A percentile compares a stretch with the other conserved stretches of the same genome.
Evolutionary conservation across 2,888 invertebrate genomes (phyloP).

Genomic region (Drosophila mimica): DNA sequence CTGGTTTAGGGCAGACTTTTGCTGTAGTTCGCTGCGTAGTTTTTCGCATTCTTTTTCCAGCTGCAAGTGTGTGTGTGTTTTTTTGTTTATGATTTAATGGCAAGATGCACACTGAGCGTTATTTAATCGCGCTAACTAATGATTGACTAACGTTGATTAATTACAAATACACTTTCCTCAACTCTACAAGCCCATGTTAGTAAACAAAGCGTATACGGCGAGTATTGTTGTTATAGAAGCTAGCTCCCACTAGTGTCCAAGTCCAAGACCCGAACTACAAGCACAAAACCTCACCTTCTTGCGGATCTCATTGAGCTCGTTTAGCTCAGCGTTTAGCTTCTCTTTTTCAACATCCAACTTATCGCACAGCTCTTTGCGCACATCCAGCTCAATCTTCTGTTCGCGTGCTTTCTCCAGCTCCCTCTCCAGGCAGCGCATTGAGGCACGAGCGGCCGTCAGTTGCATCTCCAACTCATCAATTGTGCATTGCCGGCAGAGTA

Average conservation of each 20-base stretch:
- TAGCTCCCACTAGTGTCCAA: neutral
- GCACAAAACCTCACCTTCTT: slow-evolving; percentile 67
- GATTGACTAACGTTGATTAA: neutral
- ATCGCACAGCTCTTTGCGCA: slow-evolving; percentile 87
- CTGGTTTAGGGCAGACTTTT: slow-evolving; percentile 68
- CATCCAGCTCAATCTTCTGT: slow-evolving; percentile 87
- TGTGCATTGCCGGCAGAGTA: slow-evolving; percentile 86
- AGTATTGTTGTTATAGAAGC: no score
- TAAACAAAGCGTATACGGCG: slow-evolving; percentile 13
- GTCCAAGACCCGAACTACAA: neutral
- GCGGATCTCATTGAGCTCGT: slow-evolving; percentile 85
- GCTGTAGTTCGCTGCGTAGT: slow-evolving; percentile 82
- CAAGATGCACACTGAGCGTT: neutral
- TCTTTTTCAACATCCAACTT: slow-evolving; percentile 89
- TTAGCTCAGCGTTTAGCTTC: slow-evolving; percentile 86
- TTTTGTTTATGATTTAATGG: neutral
- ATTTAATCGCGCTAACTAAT: slow-evolving; percentile 1
- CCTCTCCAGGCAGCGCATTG: slow-evolving; percentile 86
- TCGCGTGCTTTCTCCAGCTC: slow-evolving; percentile 88
- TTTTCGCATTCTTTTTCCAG: slow-evolving; percentile 86
- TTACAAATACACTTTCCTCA: neutral
- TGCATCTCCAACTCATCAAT: slow-evolving; percentile 86
- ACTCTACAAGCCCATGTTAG: slow-evolving; percentile 15
- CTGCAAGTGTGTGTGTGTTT: slow-evolving; percentile 76
- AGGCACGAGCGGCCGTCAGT: slow-evolving; percentile 86